Evolutionary conservation across 2,113 vertebrate genomes (phyloP).

Genomic region (Rafetus swinhoei): DNA sequence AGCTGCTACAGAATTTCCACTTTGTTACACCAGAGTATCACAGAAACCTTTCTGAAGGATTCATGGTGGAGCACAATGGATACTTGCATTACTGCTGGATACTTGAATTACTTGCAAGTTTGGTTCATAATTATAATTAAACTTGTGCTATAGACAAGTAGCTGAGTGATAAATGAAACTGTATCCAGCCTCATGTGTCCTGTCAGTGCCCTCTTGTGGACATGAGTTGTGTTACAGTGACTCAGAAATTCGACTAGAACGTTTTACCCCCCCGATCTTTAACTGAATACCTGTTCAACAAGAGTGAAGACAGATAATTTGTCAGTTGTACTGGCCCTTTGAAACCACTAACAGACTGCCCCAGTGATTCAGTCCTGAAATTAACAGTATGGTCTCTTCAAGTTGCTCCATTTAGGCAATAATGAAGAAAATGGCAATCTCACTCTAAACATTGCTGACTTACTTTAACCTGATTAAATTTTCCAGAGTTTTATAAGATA

Average conservation of each 20-base stretch:
- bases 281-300: neutral
- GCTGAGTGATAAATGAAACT: neutral
- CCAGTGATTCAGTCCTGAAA: neutral
- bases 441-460: neutral
- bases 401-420: neutral
- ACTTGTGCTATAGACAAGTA: constrained; percentile 40
- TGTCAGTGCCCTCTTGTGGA: constrained; percentile 8
- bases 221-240: neutral
- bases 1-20: constrained; percentile 48
- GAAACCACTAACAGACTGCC: neutral
- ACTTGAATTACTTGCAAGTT: neutral
- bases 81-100: constrained; percentile 17
- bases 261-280: neutral
- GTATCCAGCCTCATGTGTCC: neutral
- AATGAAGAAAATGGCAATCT: neutral
- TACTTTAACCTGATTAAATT: neutral
- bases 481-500: neutral
- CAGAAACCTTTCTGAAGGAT: neutral
- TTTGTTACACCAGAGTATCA: neutral
- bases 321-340: neutral
- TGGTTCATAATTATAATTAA: neutral
- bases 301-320: neutral
- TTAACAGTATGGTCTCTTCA: neutral
- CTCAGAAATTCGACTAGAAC: neutral
- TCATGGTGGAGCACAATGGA: constrained; percentile 4